Evolutionary conservation across 2,888 invertebrate species (phyloP), one percentile per base, ranked within the genome.

Genomic region (Drosophila melanocephala): DNA sequence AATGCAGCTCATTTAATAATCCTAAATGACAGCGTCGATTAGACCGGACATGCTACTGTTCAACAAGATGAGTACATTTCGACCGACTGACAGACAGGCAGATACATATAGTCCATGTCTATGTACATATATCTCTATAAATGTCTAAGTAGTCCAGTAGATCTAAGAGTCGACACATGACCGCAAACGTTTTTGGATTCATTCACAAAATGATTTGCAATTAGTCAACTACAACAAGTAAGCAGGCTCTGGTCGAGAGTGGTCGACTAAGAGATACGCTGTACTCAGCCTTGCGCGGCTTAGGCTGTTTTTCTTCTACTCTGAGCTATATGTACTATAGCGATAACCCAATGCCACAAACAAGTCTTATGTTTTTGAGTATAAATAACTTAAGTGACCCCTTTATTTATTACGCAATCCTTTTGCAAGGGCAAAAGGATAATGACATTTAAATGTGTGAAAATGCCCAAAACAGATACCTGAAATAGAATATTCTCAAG

Each of bases 131-230:
- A 19, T 22, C 5, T 37, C 12, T 26, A 19, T 30, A n/a, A 19
- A 35, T 35, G 55, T 19, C 19, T 10, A 35, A 28, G 26, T 56
- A 39, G 37, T 12, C 55, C 22, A 56, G 35, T 12, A 26, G 26
- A 16, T 37, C 16, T 26, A 28, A 28, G 22, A 9, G 42, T 2
- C 5, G 28, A 6, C 50, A 28, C 12, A 12, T 37, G 35, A 53
- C 26, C 35, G 19, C 37, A n/a, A 37, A n/a, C 10, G 32, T 19
- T 30, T 68, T 42, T 37, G 33, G 47, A 44, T 75, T 73, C 78
- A 80, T 88, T 86, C 84, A 88, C 74, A 82, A 89, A 85, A 63
- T 42, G 67, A 72, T 74, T 75, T 53, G 70, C 64, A 67, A 83
- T 80, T 72, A 72, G 66, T n/a, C 53, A 56, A 53, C 50, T 58